A percentile compares a stretch with the other conserved stretches of the same genome.
Evolutionary conservation across 2,797 vertebrate genomes (phyloP).

Genomic region (Hemitrygon akajei): DNA sequence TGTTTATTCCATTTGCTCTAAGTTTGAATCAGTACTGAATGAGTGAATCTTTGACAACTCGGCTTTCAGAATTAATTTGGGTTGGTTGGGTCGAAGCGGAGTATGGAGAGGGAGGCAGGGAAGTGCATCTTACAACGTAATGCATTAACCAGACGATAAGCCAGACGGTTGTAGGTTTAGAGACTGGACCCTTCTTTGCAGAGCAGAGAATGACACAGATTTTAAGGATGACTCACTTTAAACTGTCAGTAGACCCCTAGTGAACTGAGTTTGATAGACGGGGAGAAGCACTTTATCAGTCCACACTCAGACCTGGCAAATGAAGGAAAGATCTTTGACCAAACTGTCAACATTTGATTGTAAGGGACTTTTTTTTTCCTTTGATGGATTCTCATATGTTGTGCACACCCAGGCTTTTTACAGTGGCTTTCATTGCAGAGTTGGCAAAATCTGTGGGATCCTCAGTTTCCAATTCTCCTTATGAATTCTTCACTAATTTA

Average conservation of each 20-base stretch:
- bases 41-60: not conserved
- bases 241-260: not conserved
- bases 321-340: not conserved
- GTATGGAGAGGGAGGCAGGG: not conserved
- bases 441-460: slow-evolving; percentile 27
- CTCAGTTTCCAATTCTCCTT: not conserved
- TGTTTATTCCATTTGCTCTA: not conserved
- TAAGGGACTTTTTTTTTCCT: not conserved
- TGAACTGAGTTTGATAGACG: not conserved
- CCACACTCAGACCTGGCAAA: not conserved
- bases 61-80: not conserved
- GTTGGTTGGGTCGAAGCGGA: not conserved
- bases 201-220: not conserved
- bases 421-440: slow-evolving; percentile 1
- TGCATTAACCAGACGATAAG: not conserved
- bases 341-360: not conserved
- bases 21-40: not conserved
- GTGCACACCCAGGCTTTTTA: not conserved
- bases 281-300: not conserved
- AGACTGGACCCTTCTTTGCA: not conserved
- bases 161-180: not conserved
- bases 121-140: not conserved
- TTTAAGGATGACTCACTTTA: not conserved
- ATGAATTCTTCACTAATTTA: slow-evolving; percentile 31
- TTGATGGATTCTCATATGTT: not conserved